Evolutionary conservation across 2,797 vertebrate species (phyloP).

Genomic region (Platalea minor): DNA sequence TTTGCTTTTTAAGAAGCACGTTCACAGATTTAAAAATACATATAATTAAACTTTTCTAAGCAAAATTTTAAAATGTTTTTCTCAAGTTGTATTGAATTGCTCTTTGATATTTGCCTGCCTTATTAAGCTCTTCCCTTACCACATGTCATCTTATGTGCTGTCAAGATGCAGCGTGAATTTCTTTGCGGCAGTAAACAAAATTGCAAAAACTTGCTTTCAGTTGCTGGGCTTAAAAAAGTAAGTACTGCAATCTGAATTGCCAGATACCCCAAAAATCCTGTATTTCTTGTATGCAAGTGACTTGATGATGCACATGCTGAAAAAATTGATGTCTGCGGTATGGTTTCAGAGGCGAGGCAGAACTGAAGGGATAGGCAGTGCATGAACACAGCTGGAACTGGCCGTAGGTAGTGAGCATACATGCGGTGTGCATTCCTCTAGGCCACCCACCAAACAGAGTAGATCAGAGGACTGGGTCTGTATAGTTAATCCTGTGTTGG

Average conservation of each 20-base stretch:
- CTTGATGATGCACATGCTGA: not conserved
- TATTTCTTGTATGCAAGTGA: not conserved
- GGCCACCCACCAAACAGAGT: not conserved
- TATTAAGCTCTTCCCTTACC: conserved; percentile 1
- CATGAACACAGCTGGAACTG: not conserved
- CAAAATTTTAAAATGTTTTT: not conserved
- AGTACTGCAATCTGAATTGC: not conserved
- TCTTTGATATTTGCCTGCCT: not conserved
- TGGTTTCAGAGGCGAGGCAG: not conserved
- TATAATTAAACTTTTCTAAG: not conserved
- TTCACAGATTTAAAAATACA: not conserved
- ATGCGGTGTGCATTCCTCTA: not conserved
- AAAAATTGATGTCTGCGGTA: not conserved
- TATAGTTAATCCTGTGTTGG: not conserved
- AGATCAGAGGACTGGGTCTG: not conserved
- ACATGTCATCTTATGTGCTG: not conserved
- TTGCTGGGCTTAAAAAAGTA: not conserved
- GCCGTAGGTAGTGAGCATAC: accelerated
- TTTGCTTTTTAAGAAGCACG: not conserved
- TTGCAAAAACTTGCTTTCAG: not conserved
- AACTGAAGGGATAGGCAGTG: not conserved
- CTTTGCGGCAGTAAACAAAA: not conserved
- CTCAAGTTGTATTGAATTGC: not conserved
- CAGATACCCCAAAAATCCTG: not conserved
- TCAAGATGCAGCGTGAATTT: conserved; percentile 1